Evolutionary conservation across 1,140 invertebrate species (phyloP).

Genomic region (Monomorium pharaonis): DNA sequence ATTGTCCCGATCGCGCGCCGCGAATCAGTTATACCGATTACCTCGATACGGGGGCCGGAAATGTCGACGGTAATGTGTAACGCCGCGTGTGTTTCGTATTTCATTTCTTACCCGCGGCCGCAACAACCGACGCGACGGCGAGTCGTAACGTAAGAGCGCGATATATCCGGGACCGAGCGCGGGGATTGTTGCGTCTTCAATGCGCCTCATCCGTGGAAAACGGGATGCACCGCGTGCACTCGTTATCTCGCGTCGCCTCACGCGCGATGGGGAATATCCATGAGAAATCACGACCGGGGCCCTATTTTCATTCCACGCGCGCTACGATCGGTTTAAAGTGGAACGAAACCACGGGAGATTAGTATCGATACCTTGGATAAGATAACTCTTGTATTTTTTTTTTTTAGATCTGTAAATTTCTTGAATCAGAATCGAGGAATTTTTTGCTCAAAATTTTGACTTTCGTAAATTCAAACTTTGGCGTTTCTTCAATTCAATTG

Average conservation of each 20-base stretch:
- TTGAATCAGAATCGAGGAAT: background rate
- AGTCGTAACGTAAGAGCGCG: background rate
- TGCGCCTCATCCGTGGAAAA: background rate
- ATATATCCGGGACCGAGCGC: conserved; percentile 33
- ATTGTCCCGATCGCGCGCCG: conserved; percentile 47
- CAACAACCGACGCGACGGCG: background rate
- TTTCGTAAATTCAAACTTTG: background rate
- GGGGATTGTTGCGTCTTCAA: background rate
- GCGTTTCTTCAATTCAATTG: background rate
- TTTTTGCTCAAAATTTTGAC: background rate
- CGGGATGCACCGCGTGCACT: background rate
- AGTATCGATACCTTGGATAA: background rate
- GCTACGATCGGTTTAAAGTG: background rate
- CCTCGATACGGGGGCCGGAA: conserved; percentile 45
- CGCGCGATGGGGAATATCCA: conserved; percentile 24
- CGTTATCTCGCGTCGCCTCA: background rate
- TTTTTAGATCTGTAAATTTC: background rate
- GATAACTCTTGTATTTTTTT: too few relatives aligned
- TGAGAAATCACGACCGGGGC: background rate
- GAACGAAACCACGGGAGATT: background rate
- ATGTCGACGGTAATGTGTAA: conserved; percentile 27
- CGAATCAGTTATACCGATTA: conserved; percentile 49
- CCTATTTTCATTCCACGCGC: background rate
- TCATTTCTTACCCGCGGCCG: background rate
- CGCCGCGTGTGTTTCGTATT: conserved; percentile 22